Conservation (phyloP, 2,113 vertebrate species). For the Datnioides undecimradiatus region DNA sequence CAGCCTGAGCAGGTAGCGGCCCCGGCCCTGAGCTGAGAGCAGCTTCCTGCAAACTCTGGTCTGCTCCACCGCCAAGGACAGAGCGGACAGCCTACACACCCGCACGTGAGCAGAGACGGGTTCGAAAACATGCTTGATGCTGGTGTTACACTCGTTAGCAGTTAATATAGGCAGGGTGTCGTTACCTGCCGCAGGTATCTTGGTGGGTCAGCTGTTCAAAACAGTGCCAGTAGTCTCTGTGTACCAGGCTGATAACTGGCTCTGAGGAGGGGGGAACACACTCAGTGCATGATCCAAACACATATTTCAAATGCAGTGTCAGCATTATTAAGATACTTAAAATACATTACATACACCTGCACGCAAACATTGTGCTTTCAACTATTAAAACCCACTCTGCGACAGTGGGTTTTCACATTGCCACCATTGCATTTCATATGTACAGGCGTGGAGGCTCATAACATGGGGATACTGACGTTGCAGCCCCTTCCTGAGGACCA, state of each 20-base stretch:
- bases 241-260: constrained; percentile 84
- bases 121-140: too few relatives aligned
- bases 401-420: too few relatives aligned
- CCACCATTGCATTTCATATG: background rate
- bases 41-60: constrained; percentile 79
- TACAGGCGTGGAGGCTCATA: background rate
- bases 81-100: constrained; percentile 68
- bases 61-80: constrained; percentile 79
- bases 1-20: constrained; percentile 82
- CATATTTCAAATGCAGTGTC: background rate
- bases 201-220: constrained; percentile 84
- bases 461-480: constrained; percentile 82
- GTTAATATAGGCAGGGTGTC: background rate
- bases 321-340: background rate
- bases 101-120: background rate
- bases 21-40: constrained; percentile 82
- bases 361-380: background rate
- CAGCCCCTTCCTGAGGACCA: constrained; percentile 88
- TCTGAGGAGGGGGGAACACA: constrained; percentile 75
- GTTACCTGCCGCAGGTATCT: constrained; percentile 82
- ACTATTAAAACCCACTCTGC: background rate
- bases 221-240: constrained; percentile 90
- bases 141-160: background rate
- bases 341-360: background rate
- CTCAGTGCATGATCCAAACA: background rate